These are phyloP conservation scores for Labia minor DNA, from an alignment of 2,888 invertebrate species.

Conservation along the genomic window DNA sequence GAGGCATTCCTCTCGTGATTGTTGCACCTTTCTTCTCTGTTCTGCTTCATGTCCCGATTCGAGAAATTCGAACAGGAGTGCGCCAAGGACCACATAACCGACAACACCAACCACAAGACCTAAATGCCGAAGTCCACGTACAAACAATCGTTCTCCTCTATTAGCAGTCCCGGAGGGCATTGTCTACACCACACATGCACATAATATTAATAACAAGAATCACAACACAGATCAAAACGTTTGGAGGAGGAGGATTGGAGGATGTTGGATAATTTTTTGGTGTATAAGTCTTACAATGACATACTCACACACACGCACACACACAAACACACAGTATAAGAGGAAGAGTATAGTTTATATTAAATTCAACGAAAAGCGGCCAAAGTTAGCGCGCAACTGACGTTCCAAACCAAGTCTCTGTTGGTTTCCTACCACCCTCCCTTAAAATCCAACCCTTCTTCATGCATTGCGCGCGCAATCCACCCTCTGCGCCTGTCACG, in stretches of 20 bases:
- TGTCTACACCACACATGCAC: neutral
- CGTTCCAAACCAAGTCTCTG: neutral
- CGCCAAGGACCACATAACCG: slow-evolving; percentile 62
- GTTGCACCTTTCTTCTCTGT: slow-evolving; percentile 50
- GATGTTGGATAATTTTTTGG: no score
- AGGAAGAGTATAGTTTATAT: no score
- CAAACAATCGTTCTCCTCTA: neutral
- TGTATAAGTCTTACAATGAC: no score
- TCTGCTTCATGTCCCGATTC: slow-evolving; percentile 59
- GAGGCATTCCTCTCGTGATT: slow-evolving; percentile 55
- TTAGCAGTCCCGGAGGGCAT: neutral
- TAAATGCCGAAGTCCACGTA: neutral
- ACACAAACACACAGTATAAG: neutral
- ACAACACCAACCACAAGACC: slow-evolving; percentile 42
- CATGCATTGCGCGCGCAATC: neutral
- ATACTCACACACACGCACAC: neutral
- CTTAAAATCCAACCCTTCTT: neutral
- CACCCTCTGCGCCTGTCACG: neutral
- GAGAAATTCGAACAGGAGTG: slow-evolving; percentile 60
- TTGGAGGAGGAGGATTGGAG: no score
- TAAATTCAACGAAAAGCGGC: no score
- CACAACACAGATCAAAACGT: neutral
- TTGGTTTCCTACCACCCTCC: neutral
- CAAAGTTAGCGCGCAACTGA: neutral
- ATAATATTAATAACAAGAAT: neutral